A percentile compares a stretch with the other conserved stretches of the same genome.
Conservation (phyloP, 2,113 vertebrate species). For the Trichomycterus rosablanca region DNA sequence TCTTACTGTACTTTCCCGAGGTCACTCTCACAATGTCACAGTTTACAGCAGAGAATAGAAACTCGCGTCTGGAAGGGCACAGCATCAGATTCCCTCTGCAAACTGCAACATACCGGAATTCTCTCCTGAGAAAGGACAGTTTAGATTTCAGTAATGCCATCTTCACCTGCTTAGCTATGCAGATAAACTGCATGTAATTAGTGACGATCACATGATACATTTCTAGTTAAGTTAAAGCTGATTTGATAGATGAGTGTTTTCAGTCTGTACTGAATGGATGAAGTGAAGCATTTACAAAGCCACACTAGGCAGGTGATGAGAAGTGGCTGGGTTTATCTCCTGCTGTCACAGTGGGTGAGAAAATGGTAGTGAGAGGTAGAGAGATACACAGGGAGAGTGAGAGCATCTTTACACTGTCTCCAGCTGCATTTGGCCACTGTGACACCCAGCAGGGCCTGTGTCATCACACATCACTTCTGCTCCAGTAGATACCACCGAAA, state of each 20-base stretch:
- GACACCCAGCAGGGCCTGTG: constrained; percentile 63
- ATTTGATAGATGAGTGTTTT: background rate
- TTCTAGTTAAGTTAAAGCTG: background rate
- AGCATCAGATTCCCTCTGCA: constrained; percentile 15
- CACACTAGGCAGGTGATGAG: background rate
- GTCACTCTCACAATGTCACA: constrained; percentile 26
- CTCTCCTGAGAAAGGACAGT: background rate
- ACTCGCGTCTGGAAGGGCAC: constrained; percentile 4
- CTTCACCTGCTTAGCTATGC: background rate
- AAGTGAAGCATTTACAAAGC: background rate
- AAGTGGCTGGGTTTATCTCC: background rate
- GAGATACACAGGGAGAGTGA: background rate
- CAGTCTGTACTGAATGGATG: background rate
- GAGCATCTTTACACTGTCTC: constrained; percentile 27
- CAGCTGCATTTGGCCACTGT: constrained; percentile 52
- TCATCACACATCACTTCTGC: constrained; percentile 67
- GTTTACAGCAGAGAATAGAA: constrained; percentile 7
- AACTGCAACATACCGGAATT: constrained; percentile 4
- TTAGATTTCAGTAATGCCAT: background rate
- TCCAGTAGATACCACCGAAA: constrained; percentile 58
- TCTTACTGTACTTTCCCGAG: constrained; percentile 21
- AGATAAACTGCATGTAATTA: background rate
- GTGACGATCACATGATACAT: background rate
- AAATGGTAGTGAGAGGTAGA: no score
- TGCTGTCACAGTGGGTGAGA: background rate